These are phyloP conservation scores for Taphrorychus bicolor DNA, from an alignment of 2,888 invertebrate genomes.

Conservation along the genomic window DNA sequence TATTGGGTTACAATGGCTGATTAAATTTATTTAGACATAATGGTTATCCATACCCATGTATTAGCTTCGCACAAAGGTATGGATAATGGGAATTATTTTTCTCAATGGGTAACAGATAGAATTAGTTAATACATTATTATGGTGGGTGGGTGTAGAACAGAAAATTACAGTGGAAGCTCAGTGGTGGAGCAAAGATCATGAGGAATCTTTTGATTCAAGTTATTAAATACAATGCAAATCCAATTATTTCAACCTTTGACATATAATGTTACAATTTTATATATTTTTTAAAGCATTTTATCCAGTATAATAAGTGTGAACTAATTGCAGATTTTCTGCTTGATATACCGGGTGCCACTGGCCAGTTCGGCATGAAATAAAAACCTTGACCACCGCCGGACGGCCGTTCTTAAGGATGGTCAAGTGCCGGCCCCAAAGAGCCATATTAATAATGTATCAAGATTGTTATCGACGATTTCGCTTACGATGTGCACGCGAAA, in stretches of 20 bases:
- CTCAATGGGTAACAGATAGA: conserved; percentile 34
- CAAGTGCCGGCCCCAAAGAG: conserved; percentile 34
- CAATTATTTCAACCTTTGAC: no score
- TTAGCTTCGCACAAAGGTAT: conserved; percentile 21
- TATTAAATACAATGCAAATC: no score
- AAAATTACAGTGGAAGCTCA: neutral
- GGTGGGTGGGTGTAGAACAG: conserved; percentile 35
- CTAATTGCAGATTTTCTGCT: neutral
- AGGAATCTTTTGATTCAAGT: no score
- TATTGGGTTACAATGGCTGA: conserved; percentile 25
- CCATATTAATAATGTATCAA: conserved; percentile 45
- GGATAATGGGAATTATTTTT: conserved; percentile 37
- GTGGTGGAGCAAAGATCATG: conserved; percentile 16
- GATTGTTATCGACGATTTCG: conserved; percentile 44
- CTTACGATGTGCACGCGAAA: conserved; percentile 39
- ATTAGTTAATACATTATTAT: conserved; percentile 38
- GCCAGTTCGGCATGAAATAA: conserved; percentile 9
- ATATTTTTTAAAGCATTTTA: neutral
- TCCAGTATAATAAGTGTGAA: neutral
- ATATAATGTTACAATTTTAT: no score
- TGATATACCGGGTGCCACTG: neutral
- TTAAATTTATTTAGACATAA: conserved; percentile 37
- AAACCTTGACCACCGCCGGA: conserved; percentile 32
- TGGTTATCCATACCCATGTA: conserved; percentile 15
- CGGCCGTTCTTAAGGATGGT: conserved; percentile 32